Evolutionary conservation across 1,140 invertebrate species (phyloP), one percentile per base, ranked within the genome.

Genomic region (Diorhabda carinulata): DNA sequence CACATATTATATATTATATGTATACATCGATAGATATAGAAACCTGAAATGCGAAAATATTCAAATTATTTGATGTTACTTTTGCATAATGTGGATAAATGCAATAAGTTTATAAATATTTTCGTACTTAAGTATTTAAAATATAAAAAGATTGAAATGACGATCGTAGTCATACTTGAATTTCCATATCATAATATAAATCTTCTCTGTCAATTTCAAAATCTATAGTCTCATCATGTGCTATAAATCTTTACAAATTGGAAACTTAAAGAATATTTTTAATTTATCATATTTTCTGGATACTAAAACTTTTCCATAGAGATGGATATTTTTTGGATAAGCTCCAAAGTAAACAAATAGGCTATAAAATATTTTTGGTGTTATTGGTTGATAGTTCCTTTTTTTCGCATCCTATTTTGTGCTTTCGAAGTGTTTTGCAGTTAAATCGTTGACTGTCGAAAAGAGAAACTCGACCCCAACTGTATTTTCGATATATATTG

Each of bases 281-380:
- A 52, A 52, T n/a, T 6, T 8, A n/a, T 52, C 47, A 52, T 52
- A 52, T 52, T 8, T 25, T 52, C 47, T 52, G n/a, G 47, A 52
- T 52, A 52, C 47, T n/a, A 52, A 52, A 52, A 52, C 47, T 52
- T 52, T 52, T 52, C 47, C 47, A 52, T 52, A 52, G n/a, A 52
- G 6, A 52, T 52, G 3, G n/a, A 52, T 52, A 52, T 52, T 52
- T 52, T 52, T 52, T 52, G 47, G 47, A 52, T 52, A 6, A 3
- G 4, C 6, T 52, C 47, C 47, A 52, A 52, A 52, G 47, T 52
- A 52, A 52, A 52, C 47, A 52, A 4, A 52, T 52, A 52, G 6
- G 47, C 47, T 8, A 52, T 52, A 52, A 52, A 52, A 52, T 52
- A 52, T 52, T 52, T 52, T 6, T 52, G 47, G 47, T 52, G 47